Percentiles rank a stretch among this genome's conserved stretches.
phyloP scores from a whole-genome alignment of 2,888 invertebrate species.

The Meliscaeva auricollis region DNA sequence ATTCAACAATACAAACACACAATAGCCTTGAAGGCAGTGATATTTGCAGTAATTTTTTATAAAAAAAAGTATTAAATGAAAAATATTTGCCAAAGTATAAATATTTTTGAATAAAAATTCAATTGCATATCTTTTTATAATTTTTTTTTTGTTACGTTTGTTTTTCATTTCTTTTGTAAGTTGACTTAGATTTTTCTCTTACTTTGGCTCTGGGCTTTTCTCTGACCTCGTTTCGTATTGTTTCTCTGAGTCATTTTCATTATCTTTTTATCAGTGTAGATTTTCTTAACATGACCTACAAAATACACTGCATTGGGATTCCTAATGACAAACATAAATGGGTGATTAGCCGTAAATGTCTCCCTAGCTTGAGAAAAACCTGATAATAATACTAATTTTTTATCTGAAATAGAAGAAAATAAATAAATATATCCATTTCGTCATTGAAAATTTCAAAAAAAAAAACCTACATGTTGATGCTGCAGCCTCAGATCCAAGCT shows the following conservation, averaged over 20 bases:
- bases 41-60: conserved; percentile 28
- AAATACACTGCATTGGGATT: conserved; percentile 51
- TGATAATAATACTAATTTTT: conserved; percentile 41
- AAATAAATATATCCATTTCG: neutral
- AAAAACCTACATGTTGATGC: conserved; percentile 56
- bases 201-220: too few species aligned
- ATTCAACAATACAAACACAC: conserved; percentile 42
- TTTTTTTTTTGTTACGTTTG: too few species aligned
- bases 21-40: conserved; percentile 55
- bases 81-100: conserved; percentile 8
- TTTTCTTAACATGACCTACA: conserved; percentile 47
- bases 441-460: too few species aligned
- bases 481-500: conserved; percentile 94
- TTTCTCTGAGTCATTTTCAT: too few species aligned
- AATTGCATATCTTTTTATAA: neutral
- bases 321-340: conserved; percentile 65
- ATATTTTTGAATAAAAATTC: conserved; percentile 16
- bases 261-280: too few species aligned
- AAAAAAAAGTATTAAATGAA: conserved; percentile 44
- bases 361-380: conserved; percentile 15
- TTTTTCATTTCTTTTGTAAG: too few species aligned
- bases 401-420: conserved; percentile 17
- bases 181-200: too few species aligned
- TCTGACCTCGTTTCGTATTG: too few species aligned
- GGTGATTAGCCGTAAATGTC: conserved; percentile 55